Conservation (phyloP, 1,140 invertebrate genomes). For the Drosophila mojavensis region DNA sequence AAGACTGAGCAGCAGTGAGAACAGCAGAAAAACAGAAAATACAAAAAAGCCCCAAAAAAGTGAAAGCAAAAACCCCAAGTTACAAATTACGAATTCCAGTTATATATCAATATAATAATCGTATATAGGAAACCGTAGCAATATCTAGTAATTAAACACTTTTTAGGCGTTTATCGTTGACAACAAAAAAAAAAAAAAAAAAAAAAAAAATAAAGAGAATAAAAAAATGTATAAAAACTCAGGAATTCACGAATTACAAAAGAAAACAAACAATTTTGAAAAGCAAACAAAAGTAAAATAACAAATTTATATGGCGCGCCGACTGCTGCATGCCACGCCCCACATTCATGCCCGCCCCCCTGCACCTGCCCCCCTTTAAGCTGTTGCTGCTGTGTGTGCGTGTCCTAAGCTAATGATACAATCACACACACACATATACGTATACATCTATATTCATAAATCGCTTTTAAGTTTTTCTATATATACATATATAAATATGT, state of each 20-base stretch:
- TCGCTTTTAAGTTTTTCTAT: slow-evolving; percentile 27
- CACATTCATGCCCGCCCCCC: slow-evolving; percentile 18
- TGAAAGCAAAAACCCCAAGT: slow-evolving; percentile 13
- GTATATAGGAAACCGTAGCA: slow-evolving; percentile 26
- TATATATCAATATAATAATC: slow-evolving; percentile 34
- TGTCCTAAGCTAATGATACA: slow-evolving; percentile 42
- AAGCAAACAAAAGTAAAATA: slow-evolving; percentile 11
- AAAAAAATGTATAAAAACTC: slow-evolving; percentile 41
- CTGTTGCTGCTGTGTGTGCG: slow-evolving; percentile 51
- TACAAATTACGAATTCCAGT: slow-evolving; percentile 38
- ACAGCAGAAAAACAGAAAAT: slow-evolving; percentile 43
- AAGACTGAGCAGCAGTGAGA: slow-evolving; percentile 76
- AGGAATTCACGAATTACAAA: slow-evolving; percentile 69
- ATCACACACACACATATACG: slow-evolving; percentile 10
- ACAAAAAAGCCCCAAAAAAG: slow-evolving; percentile 17
- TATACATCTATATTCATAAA: slow-evolving; percentile 10
- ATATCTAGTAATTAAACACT: slow-evolving; percentile 20
- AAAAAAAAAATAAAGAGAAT: background rate
- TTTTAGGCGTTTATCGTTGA: slow-evolving; percentile 55
- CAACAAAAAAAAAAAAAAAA: slow-evolving; percentile 37
- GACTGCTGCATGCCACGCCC: slow-evolving; percentile 48
- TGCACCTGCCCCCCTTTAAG: background rate
- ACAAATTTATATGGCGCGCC: slow-evolving; percentile 51
- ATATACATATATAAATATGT: background rate
- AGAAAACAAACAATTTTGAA: slow-evolving; percentile 26